Evolutionary conservation across 2,113 vertebrate species (phyloP).

Genomic region (Amphilophus citrinellus): DNA sequence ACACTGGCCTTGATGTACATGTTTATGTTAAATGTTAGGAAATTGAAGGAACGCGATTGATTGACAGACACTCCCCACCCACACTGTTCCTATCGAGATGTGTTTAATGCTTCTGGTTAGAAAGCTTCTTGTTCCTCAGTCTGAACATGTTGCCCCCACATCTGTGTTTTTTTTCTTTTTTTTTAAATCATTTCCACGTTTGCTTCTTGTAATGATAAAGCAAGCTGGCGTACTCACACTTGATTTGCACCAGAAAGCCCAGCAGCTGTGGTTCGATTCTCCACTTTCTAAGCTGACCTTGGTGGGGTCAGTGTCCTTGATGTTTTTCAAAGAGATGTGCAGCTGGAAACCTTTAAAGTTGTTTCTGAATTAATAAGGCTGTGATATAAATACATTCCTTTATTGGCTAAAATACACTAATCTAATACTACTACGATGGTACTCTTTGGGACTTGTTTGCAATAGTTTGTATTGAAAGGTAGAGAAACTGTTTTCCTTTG

Average conservation of each 20-base stretch:
- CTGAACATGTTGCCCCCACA: not conserved
- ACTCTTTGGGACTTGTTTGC: conserved; percentile 28
- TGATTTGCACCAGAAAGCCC: conserved; percentile 37
- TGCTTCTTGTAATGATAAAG: not conserved
- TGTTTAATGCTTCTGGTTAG: conserved; percentile 17
- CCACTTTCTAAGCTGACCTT: not conserved
- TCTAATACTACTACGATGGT: not conserved
- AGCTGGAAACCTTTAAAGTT: not conserved
- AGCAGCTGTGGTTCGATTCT: not conserved
- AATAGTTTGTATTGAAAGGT: conserved; percentile 35
- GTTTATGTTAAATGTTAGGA: conserved; percentile 42
- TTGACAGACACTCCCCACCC: not conserved
- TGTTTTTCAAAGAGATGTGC: not conserved
- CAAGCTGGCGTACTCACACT: not conserved
- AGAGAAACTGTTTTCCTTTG: conserved; percentile 31
- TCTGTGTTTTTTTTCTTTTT: not conserved
- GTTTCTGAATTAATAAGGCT: conserved; percentile 2
- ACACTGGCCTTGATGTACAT: conserved; percentile 46
- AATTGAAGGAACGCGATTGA: conserved; percentile 45
- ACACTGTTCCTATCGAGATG: not conserved
- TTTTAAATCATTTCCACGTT: not conserved
- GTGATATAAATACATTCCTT: conserved; percentile 37
- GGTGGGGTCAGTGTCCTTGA: not conserved
- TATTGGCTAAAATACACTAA: not conserved
- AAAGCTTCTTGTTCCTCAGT: not conserved